A percentile compares a stretch with the other conserved stretches of the same genome.
These are phyloP conservation scores for Pissodes strobi DNA, from an alignment of 1,140 invertebrate species.

Conservation along the genomic window DNA sequence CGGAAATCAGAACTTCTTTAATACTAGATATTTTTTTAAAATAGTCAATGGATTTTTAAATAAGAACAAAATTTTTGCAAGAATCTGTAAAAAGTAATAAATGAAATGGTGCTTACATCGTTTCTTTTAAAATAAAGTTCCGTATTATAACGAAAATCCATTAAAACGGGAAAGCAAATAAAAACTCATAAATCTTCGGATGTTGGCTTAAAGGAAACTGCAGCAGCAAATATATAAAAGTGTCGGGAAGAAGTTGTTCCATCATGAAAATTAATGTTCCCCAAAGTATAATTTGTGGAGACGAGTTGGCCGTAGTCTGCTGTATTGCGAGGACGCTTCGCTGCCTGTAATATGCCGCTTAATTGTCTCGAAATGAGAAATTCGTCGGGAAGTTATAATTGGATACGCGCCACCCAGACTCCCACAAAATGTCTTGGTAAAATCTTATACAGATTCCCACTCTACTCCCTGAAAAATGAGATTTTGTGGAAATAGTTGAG, in stretches of 20 bases:
- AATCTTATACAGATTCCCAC: slow-evolving; percentile 44
- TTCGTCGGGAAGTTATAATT: slow-evolving; percentile 59
- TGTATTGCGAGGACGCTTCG: slow-evolving; percentile 55
- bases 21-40: no score
- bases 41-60: no score
- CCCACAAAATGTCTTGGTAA: slow-evolving; percentile 43
- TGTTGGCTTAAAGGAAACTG: slow-evolving; percentile 24
- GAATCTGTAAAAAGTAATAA: no score
- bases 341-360: slow-evolving; percentile 58
- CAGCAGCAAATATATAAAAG: slow-evolving; percentile 32
- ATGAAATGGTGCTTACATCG: no score
- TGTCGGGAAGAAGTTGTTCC: slow-evolving; percentile 45
- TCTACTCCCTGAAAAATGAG: slow-evolving; percentile 40
- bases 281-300: slow-evolving; percentile 59
- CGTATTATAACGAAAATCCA: not conserved
- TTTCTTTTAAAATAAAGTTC: no score
- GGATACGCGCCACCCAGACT: slow-evolving; percentile 50
- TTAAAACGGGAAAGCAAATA: slow-evolving; percentile 14
- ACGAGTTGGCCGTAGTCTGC: slow-evolving; percentile 41
- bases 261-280: slow-evolving; percentile 59
- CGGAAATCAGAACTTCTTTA: no score
- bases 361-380: slow-evolving; percentile 60
- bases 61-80: no score
- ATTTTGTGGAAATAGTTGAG: slow-evolving; percentile 31
- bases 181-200: slow-evolving; percentile 18